Conservation (phyloP, 2,888 invertebrate genomes). For the Hybos culiciformis region DNA sequence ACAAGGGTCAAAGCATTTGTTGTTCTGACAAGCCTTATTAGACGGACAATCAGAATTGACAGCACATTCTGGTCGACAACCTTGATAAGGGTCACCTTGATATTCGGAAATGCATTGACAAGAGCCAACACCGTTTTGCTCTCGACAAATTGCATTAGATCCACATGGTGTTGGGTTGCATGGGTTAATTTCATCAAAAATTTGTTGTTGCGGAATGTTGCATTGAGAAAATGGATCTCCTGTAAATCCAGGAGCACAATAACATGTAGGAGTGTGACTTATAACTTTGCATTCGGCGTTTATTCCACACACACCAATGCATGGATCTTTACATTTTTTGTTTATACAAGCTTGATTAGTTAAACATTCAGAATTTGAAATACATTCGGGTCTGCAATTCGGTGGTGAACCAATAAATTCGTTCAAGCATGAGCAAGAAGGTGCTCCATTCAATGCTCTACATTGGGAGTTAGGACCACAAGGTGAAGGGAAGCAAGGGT, state of each 20-base stretch:
- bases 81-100: slow-evolving; percentile 71
- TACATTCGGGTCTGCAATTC: slow-evolving; percentile 50
- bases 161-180: slow-evolving; percentile 74
- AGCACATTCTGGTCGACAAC: slow-evolving; percentile 72
- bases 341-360: slow-evolving; percentile 47
- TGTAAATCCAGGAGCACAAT: slow-evolving; percentile 45
- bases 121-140: slow-evolving; percentile 65
- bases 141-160: slow-evolving; percentile 66
- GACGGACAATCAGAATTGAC: slow-evolving; percentile 68
- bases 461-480: slow-evolving; percentile 55
- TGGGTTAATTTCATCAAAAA: slow-evolving; percentile 43
- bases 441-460: slow-evolving; percentile 45
- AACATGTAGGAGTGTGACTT: slow-evolving; percentile 54
- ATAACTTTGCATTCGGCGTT: slow-evolving; percentile 52
- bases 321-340: slow-evolving; percentile 52
- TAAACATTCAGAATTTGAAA: slow-evolving; percentile 51
- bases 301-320: slow-evolving; percentile 49
- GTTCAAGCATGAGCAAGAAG: slow-evolving; percentile 46
- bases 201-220: slow-evolving; percentile 33
- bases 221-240: slow-evolving; percentile 51
- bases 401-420: slow-evolving; percentile 51
- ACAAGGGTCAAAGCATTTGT: slow-evolving; percentile 73
- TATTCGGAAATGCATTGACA: slow-evolving; percentile 70
- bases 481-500: slow-evolving; percentile 48
- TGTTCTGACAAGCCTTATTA: slow-evolving; percentile 65